A percentile compares a stretch with the other conserved stretches of the same genome.
Conservation (phyloP, 1,140 invertebrate genomes). For the Globodera rostochiensis region DNA sequence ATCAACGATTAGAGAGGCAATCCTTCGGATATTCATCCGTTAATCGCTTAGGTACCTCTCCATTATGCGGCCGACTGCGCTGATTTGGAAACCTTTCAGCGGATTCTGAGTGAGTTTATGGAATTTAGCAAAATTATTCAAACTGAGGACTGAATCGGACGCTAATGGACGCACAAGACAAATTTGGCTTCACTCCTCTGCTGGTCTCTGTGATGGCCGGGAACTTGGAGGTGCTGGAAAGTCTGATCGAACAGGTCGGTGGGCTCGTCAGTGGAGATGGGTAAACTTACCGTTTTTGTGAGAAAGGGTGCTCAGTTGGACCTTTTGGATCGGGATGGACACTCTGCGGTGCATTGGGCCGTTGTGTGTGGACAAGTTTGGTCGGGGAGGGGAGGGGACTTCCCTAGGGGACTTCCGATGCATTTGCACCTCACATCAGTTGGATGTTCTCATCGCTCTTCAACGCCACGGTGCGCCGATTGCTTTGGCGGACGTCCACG, state of each 20-base stretch:
- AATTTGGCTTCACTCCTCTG: constrained; percentile 49
- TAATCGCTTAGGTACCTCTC: constrained; percentile 63
- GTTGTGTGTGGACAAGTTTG: constrained; percentile 68
- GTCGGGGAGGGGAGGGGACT: constrained; percentile 65
- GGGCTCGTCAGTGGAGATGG: background rate
- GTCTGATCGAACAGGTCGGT: constrained; percentile 63
- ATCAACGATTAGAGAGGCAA: background rate
- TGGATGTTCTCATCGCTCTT: constrained; percentile 82
- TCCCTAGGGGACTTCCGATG: background rate
- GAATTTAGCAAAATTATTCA: constrained; percentile 2
- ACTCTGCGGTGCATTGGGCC: constrained; percentile 96
- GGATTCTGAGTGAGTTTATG: constrained; percentile 54
- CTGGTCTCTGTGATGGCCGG: constrained; percentile 66
- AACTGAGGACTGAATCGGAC: constrained; percentile 44
- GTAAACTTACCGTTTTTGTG: background rate
- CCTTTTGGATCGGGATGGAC: constrained; percentile 85
- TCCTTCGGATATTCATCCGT: background rate
- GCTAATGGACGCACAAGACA: constrained; percentile 63
- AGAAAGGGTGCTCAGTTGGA: constrained; percentile 77
- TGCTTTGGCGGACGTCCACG: constrained; percentile 81
- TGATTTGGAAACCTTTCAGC: constrained; percentile 66
- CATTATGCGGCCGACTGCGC: constrained; percentile 68
- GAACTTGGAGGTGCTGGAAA: constrained; percentile 64
- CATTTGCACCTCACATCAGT: constrained; percentile 39
- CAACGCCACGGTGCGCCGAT: constrained; percentile 80